phyloP scores from a whole-genome alignment of 1,140 invertebrate species.

The Drosophila bipectinata region DNA sequence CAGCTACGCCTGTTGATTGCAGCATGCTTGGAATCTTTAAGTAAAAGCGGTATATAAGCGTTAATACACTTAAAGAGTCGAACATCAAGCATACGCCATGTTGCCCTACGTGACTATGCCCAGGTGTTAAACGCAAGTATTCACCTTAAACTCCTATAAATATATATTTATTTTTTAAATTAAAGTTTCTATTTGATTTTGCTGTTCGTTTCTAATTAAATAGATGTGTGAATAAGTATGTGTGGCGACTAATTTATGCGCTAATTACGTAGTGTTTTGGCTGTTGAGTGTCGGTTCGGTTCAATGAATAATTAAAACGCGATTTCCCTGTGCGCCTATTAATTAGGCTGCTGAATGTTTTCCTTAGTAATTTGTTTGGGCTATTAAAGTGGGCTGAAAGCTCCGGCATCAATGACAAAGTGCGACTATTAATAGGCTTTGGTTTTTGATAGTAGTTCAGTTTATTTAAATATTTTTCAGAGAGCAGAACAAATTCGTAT shows the following conservation, averaged over 20 bases:
- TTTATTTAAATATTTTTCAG: not conserved
- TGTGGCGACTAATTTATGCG: constrained; percentile 58
- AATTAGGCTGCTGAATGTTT: constrained; percentile 62
- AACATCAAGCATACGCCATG: constrained; percentile 54
- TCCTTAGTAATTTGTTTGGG: constrained; percentile 56
- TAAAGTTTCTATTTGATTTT: constrained; percentile 31
- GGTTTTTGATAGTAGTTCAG: not conserved
- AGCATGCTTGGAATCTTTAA: not conserved
- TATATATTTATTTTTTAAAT: not conserved
- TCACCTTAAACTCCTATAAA: too few relatives aligned
- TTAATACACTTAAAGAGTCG: constrained; percentile 48
- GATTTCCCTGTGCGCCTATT: constrained; percentile 51
- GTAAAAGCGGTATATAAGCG: constrained; percentile 4
- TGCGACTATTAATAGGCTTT: constrained; percentile 11
- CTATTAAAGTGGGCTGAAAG: constrained; percentile 24
- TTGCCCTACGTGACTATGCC: not conserved
- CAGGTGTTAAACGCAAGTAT: too few relatives aligned
- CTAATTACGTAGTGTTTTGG: constrained; percentile 63
- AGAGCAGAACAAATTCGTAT: not conserved
- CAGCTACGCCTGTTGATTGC: constrained; percentile 23
- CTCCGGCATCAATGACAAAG: constrained; percentile 14
- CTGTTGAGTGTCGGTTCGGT: constrained; percentile 38
- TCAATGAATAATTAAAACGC: constrained; percentile 63
- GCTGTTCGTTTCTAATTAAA: constrained; percentile 44
- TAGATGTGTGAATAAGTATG: constrained; percentile 10